phyloP scores from a whole-genome alignment of 2,797 vertebrate genomes.

The Siniperca scherzeri region DNA sequence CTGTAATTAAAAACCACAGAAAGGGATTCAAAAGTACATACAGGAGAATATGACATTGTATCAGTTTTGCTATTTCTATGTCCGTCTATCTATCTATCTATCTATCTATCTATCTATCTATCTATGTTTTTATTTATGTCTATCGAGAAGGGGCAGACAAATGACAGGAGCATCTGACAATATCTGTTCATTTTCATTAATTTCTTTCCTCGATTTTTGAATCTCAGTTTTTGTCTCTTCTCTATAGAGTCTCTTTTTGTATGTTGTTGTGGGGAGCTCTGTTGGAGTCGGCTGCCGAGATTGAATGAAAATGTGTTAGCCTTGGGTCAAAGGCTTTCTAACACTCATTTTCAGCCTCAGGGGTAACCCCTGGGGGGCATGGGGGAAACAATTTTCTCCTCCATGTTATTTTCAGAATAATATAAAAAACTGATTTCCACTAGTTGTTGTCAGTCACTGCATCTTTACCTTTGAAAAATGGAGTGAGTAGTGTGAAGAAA shows the following conservation, averaged over 20 bases:
- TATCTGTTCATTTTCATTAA: slow-evolving; percentile 1
- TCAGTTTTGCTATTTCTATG: neutral
- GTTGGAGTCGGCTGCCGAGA: slow-evolving; percentile 24
- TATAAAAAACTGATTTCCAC: slow-evolving; percentile 25
- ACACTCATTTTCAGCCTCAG: slow-evolving; percentile 60
- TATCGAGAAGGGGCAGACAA: neutral
- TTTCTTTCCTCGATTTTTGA: neutral
- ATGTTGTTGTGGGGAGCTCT: slow-evolving; percentile 27
- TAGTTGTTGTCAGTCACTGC: slow-evolving; percentile 24
- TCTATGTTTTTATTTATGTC: neutral
- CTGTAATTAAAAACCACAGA: slow-evolving; percentile 32
- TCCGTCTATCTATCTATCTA: neutral
- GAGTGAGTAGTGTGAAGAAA: slow-evolving; percentile 11
- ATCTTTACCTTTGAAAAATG: slow-evolving; percentile 37
- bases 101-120: neutral
- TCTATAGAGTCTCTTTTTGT: slow-evolving; percentile 21
- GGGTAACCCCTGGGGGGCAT: slow-evolving; percentile 27
- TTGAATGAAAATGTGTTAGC: slow-evolving; percentile 64
- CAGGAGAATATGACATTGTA: slow-evolving; percentile 17
- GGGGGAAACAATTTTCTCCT: slow-evolving; percentile 45
- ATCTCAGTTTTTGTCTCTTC: neutral
- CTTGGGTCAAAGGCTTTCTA: slow-evolving; percentile 60
- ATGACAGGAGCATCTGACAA: neutral
- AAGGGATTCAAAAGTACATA: slow-evolving; percentile 3
- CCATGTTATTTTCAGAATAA: slow-evolving; percentile 55